A percentile compares a stretch with the other conserved stretches of the same genome.
phyloP scores from a whole-genome alignment of 2,113 vertebrate species.

The Vimba vimba region DNA sequence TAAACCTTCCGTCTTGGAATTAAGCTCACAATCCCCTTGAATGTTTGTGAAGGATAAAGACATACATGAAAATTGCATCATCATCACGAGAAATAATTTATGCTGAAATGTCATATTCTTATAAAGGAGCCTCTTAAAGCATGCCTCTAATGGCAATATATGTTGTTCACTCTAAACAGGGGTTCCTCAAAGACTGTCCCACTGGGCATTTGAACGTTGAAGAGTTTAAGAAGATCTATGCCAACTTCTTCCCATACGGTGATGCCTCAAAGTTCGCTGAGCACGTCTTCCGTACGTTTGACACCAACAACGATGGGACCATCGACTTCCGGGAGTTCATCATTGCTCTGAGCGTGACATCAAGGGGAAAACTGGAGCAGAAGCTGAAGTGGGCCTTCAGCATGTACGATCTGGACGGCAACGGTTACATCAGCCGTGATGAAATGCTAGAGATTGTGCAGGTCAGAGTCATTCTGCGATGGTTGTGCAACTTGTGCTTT shows the following conservation, averaged over 20 bases:
- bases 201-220: slow-evolving; percentile 96
- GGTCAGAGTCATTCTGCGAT: slow-evolving; percentile 71
- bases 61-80: neutral
- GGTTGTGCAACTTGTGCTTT: neutral
- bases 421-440: slow-evolving; percentile 97
- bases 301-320: slow-evolving; percentile 95
- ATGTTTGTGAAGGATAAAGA: neutral
- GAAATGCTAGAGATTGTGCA: slow-evolving; percentile 99
- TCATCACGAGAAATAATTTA: neutral
- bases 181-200: slow-evolving; percentile 98
- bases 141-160: neutral
- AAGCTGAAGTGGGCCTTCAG: slow-evolving; percentile 99
- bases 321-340: slow-evolving; percentile 99
- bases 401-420: slow-evolving; percentile 98
- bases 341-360: slow-evolving; percentile 97
- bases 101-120: slow-evolving; percentile 2
- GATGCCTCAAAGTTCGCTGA: slow-evolving; percentile 98
- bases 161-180: slow-evolving; percentile 66
- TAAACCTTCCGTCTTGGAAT: neutral
- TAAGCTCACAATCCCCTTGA: neutral
- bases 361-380: slow-evolving; percentile 96
- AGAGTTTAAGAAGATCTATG: slow-evolving; percentile 99
- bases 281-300: slow-evolving; percentile 98
- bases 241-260: slow-evolving; percentile 98
- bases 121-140: neutral